phyloP scores from a whole-genome alignment of 2,113 vertebrate species.

The Hydrolagus affinis region DNA sequence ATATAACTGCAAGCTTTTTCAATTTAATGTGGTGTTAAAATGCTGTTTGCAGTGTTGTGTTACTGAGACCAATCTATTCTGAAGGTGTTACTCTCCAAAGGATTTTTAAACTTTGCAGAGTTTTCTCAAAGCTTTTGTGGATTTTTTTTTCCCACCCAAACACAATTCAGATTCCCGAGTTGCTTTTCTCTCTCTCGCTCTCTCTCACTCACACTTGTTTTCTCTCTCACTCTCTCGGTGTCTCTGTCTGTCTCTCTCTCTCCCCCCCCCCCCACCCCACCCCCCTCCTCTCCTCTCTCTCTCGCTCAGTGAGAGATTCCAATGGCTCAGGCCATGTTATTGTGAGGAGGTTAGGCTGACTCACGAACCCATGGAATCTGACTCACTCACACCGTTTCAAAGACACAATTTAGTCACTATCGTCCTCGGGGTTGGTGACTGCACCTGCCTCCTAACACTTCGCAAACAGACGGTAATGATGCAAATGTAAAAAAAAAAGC shows the following conservation, averaged over 20 bases:
- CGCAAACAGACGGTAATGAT: neutral
- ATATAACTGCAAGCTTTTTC: neutral
- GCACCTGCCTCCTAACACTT: constrained; percentile 3
- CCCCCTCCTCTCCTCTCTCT: too few species aligned
- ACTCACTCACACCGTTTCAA: neutral
- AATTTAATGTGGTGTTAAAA: neutral
- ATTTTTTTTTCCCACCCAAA: neutral
- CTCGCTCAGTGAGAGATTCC: neutral
- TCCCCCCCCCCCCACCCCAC: too few species aligned
- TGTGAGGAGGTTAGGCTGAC: neutral
- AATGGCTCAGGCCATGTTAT: neutral
- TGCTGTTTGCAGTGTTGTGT: neutral
- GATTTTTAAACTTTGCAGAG: constrained; percentile 1
- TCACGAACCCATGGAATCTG: neutral
- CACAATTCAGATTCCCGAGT: neutral
- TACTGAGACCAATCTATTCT: neutral
- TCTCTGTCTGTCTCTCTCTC: too few species aligned
- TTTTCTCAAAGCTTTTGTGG: neutral
- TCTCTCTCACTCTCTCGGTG: neutral
- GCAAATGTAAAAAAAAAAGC: neutral
- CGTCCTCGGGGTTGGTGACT: neutral
- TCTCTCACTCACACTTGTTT: too few species aligned
- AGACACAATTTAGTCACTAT: neutral
- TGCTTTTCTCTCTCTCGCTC: too few species aligned
- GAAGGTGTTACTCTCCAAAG: neutral